Evolutionary conservation across 2,797 vertebrate genomes (phyloP).

Genomic region (Distichodus sexfasciatus): DNA sequence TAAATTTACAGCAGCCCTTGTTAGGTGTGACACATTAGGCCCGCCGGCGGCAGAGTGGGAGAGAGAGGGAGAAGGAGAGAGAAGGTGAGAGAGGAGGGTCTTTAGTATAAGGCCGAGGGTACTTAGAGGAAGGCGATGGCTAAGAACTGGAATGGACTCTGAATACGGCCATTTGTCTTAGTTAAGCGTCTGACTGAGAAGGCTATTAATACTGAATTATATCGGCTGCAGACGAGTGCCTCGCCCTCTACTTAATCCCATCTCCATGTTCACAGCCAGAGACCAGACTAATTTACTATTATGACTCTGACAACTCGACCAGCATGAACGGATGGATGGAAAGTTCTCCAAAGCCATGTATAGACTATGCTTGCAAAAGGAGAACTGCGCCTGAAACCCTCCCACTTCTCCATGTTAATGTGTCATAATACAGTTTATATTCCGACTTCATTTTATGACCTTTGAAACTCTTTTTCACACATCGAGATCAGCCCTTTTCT

Average conservation of each 20-base stretch:
- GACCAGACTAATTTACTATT: conserved; percentile 60
- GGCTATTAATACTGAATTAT: conserved; percentile 71
- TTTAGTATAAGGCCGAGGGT: conserved; percentile 60
- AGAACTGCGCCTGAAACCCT: not conserved
- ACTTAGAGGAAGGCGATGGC: conserved; percentile 17
- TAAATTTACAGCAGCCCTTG: conserved; percentile 71
- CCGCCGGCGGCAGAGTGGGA: conserved; percentile 49
- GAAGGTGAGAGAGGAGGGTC: conserved; percentile 36
- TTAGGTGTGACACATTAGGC: conserved; percentile 76
- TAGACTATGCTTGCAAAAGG: not conserved
- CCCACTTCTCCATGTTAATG: too few relatives aligned
- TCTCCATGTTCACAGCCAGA: conserved; percentile 51
- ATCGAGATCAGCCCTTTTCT: too few relatives aligned
- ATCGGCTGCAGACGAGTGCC: conserved; percentile 67
- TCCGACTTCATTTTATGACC: too few relatives aligned
- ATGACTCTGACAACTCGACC: not conserved
- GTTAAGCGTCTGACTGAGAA: conserved; percentile 66
- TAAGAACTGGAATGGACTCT: conserved; percentile 58
- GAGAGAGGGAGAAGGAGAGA: not conserved
- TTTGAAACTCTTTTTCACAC: not conserved
- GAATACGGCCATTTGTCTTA: conserved; percentile 68
- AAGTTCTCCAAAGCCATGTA: not conserved
- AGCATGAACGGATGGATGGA: not conserved
- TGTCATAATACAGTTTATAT: too few relatives aligned
- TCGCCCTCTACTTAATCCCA: conserved; percentile 61